These are phyloP conservation scores for Cotesia congregata DNA, from an alignment of 2,888 invertebrate species.

Conservation along the genomic window DNA sequence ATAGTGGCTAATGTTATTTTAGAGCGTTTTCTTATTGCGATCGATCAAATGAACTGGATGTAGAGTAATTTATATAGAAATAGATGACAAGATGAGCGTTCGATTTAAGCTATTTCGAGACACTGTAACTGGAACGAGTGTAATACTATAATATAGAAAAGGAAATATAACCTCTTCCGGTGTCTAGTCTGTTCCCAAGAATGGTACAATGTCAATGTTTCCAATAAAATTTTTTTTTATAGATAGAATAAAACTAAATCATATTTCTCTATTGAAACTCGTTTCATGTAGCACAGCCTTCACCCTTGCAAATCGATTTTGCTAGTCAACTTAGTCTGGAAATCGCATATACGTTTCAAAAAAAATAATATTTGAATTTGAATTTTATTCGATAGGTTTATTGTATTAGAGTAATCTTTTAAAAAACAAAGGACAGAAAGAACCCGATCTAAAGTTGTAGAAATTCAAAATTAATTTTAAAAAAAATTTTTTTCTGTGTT, in stretches of 20 bases:
- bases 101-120: background rate
- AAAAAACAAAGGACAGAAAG: no score
- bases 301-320: background rate
- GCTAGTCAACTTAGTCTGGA: background rate
- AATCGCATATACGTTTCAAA: background rate
- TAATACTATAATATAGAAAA: background rate
- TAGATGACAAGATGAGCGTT: background rate
- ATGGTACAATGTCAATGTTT: conserved; percentile 2
- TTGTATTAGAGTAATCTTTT: no score
- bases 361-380: background rate
- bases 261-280: background rate
- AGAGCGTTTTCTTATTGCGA: background rate
- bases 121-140: background rate
- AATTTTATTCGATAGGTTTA: no score
- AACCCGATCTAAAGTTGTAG: no score
- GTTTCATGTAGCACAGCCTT: background rate
- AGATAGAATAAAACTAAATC: background rate
- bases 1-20: background rate
- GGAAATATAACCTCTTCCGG: background rate
- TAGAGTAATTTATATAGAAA: conserved; percentile 10
- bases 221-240: conserved; percentile 18
- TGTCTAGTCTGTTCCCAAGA: background rate
- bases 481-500: no score
- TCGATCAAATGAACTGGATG: background rate
- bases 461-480: no score